Evolutionary conservation across 1,140 invertebrate species (phyloP).

Genomic region (Calosoma granatense): DNA sequence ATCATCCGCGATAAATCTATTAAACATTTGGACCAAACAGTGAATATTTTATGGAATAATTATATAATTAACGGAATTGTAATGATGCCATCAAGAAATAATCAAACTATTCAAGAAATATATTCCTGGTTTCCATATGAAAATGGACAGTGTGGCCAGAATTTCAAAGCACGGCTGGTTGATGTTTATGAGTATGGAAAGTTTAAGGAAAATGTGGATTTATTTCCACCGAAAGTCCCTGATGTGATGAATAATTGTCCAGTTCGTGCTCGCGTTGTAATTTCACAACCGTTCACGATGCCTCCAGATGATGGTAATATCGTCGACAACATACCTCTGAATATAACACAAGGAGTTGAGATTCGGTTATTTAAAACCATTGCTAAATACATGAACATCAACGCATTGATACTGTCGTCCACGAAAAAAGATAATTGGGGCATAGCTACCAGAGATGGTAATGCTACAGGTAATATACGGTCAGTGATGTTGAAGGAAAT

Average conservation of each 20-base stretch:
- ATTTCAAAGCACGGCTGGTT: background rate
- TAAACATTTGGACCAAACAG: background rate
- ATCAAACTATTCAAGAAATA: background rate
- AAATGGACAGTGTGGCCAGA: background rate
- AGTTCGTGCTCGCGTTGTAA: background rate
- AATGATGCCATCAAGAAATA: background rate
- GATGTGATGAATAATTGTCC: background rate
- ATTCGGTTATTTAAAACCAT: background rate
- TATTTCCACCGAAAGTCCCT: background rate
- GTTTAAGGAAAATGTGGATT: background rate
- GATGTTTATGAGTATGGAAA: background rate
- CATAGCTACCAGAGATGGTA: background rate
- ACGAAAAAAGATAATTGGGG: background rate
- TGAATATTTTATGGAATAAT: background rate
- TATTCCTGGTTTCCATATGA: conserved; percentile 1
- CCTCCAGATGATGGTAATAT: background rate
- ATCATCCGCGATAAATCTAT: background rate
- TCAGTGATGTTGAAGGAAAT: background rate
- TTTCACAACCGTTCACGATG: background rate
- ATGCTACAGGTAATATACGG: background rate
- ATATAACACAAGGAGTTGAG: background rate
- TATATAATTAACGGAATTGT: background rate
- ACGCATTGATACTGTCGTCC: background rate
- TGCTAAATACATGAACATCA: background rate
- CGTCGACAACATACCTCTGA: background rate